A percentile compares a stretch with the other conserved stretches of the same genome.
phyloP scores from a whole-genome alignment of 1,140 invertebrate species.

The Pentalonia nigronervosa region DNA sequence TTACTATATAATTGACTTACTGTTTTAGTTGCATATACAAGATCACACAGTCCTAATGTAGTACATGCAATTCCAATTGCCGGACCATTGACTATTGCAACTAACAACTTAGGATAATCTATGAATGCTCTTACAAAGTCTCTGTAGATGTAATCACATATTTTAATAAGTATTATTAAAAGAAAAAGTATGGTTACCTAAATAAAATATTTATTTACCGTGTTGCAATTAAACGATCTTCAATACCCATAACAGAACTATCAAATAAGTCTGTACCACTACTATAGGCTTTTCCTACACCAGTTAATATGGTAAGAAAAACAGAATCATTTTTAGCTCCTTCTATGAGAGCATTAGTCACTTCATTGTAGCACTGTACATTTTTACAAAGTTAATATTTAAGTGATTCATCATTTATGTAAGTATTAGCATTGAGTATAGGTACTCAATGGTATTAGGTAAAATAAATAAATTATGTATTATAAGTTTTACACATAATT shows the following conservation, averaged over 20 bases:
- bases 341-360: conserved; percentile 72
- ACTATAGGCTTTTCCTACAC: conserved; percentile 80
- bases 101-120: conserved; percentile 85
- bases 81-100: conserved; percentile 91
- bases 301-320: conserved; percentile 75
- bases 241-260: conserved; percentile 62
- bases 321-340: conserved; percentile 73
- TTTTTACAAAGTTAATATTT: not conserved
- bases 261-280: conserved; percentile 87
- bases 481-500: conserved; percentile 9
- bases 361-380: conserved; percentile 62
- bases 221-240: conserved; percentile 59
- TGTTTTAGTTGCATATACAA: conserved; percentile 83
- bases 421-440: not conserved
- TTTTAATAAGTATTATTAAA: conserved; percentile 7
- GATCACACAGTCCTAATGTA: conserved; percentile 83
- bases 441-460: not conserved
- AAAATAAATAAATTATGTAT: conserved; percentile 24
- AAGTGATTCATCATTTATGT: conserved; percentile 19
- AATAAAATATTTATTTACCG: conserved; percentile 11
- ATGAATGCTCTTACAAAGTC: conserved; percentile 83
- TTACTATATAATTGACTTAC: conserved; percentile 63
- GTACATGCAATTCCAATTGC: conserved; percentile 92
- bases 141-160: conserved; percentile 65
- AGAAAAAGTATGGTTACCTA: not conserved